Base-by-base conservation (phyloP, 2,888 invertebrate species). In the Reticulitermes lucifugus region DNA sequence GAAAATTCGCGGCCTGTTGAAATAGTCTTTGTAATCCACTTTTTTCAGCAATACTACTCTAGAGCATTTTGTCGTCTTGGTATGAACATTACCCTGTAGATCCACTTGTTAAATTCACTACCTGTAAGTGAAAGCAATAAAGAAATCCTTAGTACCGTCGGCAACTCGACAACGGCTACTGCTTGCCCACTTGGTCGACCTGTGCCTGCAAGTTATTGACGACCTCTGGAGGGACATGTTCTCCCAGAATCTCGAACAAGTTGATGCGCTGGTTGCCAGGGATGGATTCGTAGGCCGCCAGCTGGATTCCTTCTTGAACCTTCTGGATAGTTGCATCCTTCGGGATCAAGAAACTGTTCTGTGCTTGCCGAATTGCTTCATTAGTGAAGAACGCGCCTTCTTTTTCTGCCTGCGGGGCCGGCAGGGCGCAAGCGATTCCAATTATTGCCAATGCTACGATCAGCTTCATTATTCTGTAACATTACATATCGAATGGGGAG, bases 311-410 rank as follows among this genome's bases (percentile, higher is more conserved):
- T 91, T 96, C 96, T 91, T 96, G 95, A 1, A 96, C 95, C 91
- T 96, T 96, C 91, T 97, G 97, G 87, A 97, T 97, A 89, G 95
- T 94, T 65, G 97, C 97, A 90, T 96, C 96, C 90, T 95, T 95
- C 25, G 97, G 97, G 88, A 97, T 96, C 86, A 97, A 93, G 89
- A 94, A 95, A 7, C 96, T 96, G 91, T 95, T 96, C 91, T 97
- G 96, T 0, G 97, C 97, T 91, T 97, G 97, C 87, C 95, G 94
- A 90, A 97, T 97, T 83, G 97, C 97, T 90, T 97, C 97, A 89
- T 96, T 95, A 89, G 96, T 95, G 92, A 96, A 97, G 86, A 95
- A 94, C 77, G 95, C 95, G 0, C 97, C 97, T 90, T 97, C 97
- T 75, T 83, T 73, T 73, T 86, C 77, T 12, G 59, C 21, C 41